These are phyloP conservation scores for Eupithecia inturbata DNA, from an alignment of 2,888 invertebrate genomes.

Conservation along the genomic window DNA sequence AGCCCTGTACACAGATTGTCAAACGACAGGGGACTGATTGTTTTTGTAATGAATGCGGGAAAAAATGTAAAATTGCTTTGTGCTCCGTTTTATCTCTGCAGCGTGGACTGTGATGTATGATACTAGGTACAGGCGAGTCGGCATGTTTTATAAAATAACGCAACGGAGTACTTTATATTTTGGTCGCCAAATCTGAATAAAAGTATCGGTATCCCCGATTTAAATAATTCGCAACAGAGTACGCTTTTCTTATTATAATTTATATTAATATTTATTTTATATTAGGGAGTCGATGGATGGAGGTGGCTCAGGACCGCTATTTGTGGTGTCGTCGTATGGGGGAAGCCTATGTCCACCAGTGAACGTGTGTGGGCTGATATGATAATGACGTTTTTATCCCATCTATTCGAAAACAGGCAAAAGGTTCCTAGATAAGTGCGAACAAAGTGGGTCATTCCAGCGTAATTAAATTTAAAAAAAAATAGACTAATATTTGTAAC, in stretches of 20 bases:
- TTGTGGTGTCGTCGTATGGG: background rate
- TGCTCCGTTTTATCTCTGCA: slow-evolving; percentile 26
- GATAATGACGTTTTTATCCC: background rate
- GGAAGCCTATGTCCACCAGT: background rate
- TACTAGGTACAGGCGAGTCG: background rate
- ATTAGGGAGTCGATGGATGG: background rate
- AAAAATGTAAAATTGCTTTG: slow-evolving; percentile 38
- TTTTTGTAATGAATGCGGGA: slow-evolving; percentile 37
- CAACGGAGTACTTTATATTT: background rate
- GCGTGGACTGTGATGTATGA: slow-evolving; percentile 6
- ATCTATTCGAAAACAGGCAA: too few relatives aligned
- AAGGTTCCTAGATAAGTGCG: too few relatives aligned
- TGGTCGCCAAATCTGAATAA: background rate
- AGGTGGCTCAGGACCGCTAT: background rate
- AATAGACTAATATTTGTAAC: too few relatives aligned
- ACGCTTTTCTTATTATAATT: too few relatives aligned
- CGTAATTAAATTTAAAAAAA: too few relatives aligned
- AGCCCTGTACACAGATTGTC: slow-evolving; percentile 33
- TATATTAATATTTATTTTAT: too few relatives aligned
- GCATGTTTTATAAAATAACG: slow-evolving; percentile 5
- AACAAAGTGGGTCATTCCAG: too few relatives aligned
- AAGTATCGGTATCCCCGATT: background rate
- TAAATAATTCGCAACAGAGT: background rate
- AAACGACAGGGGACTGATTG: slow-evolving; percentile 37
- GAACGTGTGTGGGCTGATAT: background rate